Percentiles rank a stretch among this genome's conserved stretches.
These are phyloP conservation scores for Eleginops maclovinus DNA, from an alignment of 2,113 vertebrate species.

Conservation along the genomic window DNA sequence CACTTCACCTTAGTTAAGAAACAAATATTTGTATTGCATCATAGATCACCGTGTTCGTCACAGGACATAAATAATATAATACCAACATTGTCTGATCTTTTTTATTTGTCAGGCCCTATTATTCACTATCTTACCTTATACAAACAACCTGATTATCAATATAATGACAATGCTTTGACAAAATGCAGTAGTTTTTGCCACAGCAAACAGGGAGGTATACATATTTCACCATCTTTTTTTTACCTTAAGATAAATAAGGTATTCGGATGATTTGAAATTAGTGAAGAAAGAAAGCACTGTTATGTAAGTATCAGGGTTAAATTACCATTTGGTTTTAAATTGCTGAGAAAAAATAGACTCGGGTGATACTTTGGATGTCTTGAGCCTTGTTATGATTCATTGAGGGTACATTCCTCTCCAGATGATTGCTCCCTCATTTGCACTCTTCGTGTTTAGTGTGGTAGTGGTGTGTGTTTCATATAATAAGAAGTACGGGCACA, in stretches of 20 bases:
- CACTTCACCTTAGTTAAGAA: not conserved
- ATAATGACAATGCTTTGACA: no score
- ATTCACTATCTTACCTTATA: no score
- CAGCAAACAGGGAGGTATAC: not conserved
- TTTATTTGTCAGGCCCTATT: no score
- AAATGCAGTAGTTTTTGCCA: no score
- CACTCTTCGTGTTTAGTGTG: slow-evolving; percentile 9
- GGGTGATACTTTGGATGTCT: not conserved
- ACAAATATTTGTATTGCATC: not conserved
- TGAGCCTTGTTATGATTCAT: not conserved
- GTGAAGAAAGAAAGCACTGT: no score
- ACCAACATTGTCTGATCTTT: no score
- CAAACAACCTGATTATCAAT: no score
- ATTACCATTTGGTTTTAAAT: not conserved
- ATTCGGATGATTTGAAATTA: not conserved
- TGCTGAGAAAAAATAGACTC: not conserved
- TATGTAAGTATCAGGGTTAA: no score
- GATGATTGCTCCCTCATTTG: not conserved
- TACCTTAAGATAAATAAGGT: no score
- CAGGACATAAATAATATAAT: no score
- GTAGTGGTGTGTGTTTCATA: not conserved
- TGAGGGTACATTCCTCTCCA: not conserved
- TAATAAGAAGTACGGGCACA: not conserved
- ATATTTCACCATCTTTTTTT: no score
- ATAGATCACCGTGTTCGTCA: not conserved